Percentiles rank a stretch among this genome's conserved stretches.
Conservation (phyloP, 2,113 vertebrate species). For the Herpailurus yagouaroundi region DNA sequence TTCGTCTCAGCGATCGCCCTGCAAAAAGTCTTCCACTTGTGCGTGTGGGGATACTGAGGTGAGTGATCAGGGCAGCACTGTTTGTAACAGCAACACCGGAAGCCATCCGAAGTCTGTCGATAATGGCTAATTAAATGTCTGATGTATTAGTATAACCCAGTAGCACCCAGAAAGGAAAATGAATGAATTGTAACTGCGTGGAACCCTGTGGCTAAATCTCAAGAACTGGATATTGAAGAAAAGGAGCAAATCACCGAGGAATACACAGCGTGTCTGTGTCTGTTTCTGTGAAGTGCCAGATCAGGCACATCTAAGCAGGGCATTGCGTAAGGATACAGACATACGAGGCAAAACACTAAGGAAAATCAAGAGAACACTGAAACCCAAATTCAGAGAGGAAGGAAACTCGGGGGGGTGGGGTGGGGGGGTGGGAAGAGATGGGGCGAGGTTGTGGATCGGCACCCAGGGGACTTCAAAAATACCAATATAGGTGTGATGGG, state of each 20-base stretch:
- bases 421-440: background rate
- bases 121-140: background rate
- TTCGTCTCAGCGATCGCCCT: no score
- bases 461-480: background rate
- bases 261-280: background rate
- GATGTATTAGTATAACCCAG: background rate
- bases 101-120: background rate
- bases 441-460: background rate
- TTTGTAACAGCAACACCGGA: background rate
- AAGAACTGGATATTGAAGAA: background rate
- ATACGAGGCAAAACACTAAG: background rate
- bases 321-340: background rate
- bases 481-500: rapidly evolving
- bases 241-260: background rate
- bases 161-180: background rate
- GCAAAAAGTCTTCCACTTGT: background rate
- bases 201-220: background rate
- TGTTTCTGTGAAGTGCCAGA: background rate
- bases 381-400: background rate
- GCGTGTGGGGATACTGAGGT: rapidly evolving
- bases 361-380: background rate
- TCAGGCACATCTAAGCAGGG: background rate
- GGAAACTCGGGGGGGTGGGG: background rate
- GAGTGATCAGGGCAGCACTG: background rate
- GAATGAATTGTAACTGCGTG: background rate